Percentiles rank a stretch among this genome's conserved stretches.
Evolutionary conservation across 2,113 vertebrate genomes (phyloP).

Genomic region (Gallinago paraguaiae): DNA sequence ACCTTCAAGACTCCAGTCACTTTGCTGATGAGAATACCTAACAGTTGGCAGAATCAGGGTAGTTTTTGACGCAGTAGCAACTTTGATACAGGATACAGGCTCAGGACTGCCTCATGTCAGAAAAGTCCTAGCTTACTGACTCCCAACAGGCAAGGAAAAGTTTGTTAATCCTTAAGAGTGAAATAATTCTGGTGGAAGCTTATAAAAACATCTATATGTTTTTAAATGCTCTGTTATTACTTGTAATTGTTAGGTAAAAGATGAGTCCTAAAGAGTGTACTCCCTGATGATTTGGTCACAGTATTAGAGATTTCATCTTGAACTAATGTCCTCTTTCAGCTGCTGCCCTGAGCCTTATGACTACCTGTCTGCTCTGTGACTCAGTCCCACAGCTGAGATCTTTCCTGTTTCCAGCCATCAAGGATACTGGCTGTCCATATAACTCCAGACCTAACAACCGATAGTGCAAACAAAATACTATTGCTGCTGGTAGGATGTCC

Average conservation of each 20-base stretch:
- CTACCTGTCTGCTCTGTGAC: neutral
- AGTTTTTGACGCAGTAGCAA: neutral
- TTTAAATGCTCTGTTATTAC: constrained; percentile 3
- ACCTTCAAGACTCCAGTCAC: neutral
- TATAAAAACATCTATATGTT: neutral
- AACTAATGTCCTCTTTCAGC: neutral
- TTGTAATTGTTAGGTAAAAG: constrained; percentile 7
- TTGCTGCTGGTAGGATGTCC: neutral
- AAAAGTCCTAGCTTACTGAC: neutral
- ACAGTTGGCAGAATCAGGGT: neutral
- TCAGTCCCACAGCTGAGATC: neutral
- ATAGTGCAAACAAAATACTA: neutral
- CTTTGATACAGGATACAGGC: neutral
- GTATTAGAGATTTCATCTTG: constrained; percentile 4
- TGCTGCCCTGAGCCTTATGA: neutral
- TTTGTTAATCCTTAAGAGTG: neutral
- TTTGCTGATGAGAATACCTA: neutral
- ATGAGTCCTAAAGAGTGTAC: neutral
- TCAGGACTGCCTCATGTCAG: neutral
- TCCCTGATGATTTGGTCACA: neutral
- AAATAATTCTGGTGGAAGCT: neutral
- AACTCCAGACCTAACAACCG: neutral
- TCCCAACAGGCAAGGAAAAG: neutral
- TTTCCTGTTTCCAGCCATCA: neutral
- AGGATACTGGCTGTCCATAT: neutral